A percentile compares a stretch with the other conserved stretches of the same genome.
Evolutionary conservation across 2,113 vertebrate species (phyloP).

Genomic region (Cololabis saira): DNA sequence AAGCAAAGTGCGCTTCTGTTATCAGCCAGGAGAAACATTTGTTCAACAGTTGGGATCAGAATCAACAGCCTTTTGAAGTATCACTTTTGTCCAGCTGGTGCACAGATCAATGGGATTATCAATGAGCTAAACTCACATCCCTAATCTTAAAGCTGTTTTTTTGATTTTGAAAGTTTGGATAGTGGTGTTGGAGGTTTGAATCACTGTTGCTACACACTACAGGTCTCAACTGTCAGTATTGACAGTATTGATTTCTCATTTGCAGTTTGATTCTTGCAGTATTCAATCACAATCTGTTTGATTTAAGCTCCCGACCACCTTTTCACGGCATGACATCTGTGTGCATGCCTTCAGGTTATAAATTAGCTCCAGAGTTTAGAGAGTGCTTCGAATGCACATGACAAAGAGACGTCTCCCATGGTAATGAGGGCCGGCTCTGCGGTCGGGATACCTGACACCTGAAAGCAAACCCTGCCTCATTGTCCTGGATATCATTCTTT

Average conservation of each 20-base stretch:
- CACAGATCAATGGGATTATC: too few species aligned
- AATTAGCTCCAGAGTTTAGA: conserved; percentile 41
- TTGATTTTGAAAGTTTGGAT: too few species aligned
- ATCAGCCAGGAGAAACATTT: neutral
- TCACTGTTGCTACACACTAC: neutral
- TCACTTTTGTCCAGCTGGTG: too few species aligned
- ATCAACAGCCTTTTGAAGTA: neutral
- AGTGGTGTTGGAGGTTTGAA: neutral
- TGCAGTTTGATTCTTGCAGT: neutral
- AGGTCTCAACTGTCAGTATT: neutral
- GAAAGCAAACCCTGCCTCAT: conserved; percentile 58
- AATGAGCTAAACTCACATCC: too few species aligned
- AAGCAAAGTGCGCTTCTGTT: neutral
- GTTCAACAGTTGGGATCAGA: conserved; percentile 5
- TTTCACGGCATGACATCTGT: conserved; percentile 19
- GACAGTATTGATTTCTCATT: neutral
- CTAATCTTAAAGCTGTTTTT: too few species aligned
- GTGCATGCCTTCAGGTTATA: conserved; percentile 1
- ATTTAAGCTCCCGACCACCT: neutral
- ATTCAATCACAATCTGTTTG: neutral
- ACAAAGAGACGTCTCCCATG: conserved; percentile 40
- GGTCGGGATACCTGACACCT: conserved; percentile 69
- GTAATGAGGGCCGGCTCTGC: conserved; percentile 28
- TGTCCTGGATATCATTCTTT: conserved; percentile 48
- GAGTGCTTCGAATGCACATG: conserved; percentile 13